Percentiles rank a stretch among this genome's conserved stretches.
Evolutionary conservation across 2,888 invertebrate genomes (phyloP).

Genomic region (Epiblema foenella): DNA sequence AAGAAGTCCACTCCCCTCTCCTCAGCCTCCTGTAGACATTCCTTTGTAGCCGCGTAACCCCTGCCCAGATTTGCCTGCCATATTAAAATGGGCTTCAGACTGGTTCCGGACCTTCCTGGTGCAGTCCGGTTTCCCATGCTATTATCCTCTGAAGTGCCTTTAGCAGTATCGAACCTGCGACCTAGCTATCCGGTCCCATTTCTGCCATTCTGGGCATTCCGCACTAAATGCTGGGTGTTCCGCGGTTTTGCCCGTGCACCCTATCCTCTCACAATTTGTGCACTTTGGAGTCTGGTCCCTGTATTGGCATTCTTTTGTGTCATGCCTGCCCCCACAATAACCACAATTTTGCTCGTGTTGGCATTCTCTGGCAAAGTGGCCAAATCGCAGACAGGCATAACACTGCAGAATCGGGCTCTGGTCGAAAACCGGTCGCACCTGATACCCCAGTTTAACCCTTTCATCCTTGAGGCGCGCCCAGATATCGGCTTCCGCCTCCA

Average conservation of each 20-base stretch:
- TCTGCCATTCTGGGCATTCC: background rate
- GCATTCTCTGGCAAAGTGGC: background rate
- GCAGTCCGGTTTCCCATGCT: constrained; percentile 18
- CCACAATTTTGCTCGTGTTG: too few species aligned
- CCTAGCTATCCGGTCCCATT: background rate
- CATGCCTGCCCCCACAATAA: too few species aligned
- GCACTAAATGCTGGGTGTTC: background rate
- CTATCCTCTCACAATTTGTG: background rate
- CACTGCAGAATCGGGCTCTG: background rate
- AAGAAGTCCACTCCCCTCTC: too few species aligned
- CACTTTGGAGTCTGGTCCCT: too few species aligned
- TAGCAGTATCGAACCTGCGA: constrained; percentile 23
- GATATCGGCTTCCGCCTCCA: too few species aligned
- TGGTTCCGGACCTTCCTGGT: background rate
- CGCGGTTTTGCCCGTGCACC: background rate
- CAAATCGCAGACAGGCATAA: background rate
- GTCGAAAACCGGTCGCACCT: background rate
- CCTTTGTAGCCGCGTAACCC: constrained; percentile 2
- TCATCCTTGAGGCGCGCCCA: too few species aligned
- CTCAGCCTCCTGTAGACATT: constrained; percentile 21
- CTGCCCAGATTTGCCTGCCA: constrained; percentile 3
- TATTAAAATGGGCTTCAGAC: too few species aligned
- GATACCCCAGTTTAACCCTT: background rate
- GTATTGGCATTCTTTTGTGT: too few species aligned
- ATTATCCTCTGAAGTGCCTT: background rate